Evolutionary conservation across 2,888 invertebrate species (phyloP), one percentile per base, ranked within the genome.

Genomic region (Athripsodes cinereus): DNA sequence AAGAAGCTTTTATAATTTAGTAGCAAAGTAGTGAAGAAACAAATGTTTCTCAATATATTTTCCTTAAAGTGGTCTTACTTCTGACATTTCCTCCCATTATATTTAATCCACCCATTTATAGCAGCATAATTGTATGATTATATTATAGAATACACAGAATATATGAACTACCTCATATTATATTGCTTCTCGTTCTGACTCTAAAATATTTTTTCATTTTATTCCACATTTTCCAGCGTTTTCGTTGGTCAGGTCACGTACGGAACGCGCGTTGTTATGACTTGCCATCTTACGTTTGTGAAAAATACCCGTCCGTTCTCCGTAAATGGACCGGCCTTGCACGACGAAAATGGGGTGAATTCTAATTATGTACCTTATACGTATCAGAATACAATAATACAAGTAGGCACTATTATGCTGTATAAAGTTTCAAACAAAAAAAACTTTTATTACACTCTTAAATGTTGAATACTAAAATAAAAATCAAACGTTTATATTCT

Each of bases 251-350:
- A 59, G 56, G 55, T 55, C 59, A 59, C 59, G 59, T 59, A 52
- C 52, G 56, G 40, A 44, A 50, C 58, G 56, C 55, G 59, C 59
- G 55, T 49, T 59, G 59, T 59, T 59, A 59, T 59, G 59, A 59
- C 55, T 59, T 48, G 56, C 59, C 59, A 53, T 56, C 52, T 56
- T 59, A 40, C 52, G 59, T 59, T 49, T 56, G 49, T 59, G 59
- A 56, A 59, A 59, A 56, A 59, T 59, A 59, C 46, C 49, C 52
- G n/a, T 22, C 22, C 55, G 40, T 52, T 48, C 22, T 22, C 48
- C 52, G 52, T 56, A 56, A 59, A 59, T 50, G 52, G 54, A 44
- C 26, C 58, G 20, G 26, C 16, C 50, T 26, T 13, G 21, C 19
- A 20, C 19, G 48, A 40, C 40, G 13, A 40, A 13, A 40, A 13